Evolutionary conservation across 2,888 invertebrate genomes (phyloP), one percentile per base, ranked within the genome.

Genomic region (Tenthredo notha): DNA sequence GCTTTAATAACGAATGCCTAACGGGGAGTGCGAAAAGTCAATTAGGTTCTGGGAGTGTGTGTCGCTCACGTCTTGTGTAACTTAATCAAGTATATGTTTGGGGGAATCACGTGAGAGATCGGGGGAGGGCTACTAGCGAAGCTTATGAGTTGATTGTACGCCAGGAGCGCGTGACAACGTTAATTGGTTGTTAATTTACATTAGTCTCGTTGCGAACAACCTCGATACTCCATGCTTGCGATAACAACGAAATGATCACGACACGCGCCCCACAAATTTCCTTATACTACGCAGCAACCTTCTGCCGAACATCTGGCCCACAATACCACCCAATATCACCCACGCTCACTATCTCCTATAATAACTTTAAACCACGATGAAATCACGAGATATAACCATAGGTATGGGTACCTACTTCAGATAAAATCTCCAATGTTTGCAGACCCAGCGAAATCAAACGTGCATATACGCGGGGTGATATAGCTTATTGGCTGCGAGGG

Each of bases 151-250:
- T 40, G 61, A 61, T 80, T 80, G 58, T 61, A 80, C 58, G 54
- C 15, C 58, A 58, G 25, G 40, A 80, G 80, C 80, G 80, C 61
- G 58, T 37, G 61, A 80, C 80, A 80, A 58, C 61, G 80, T 80
- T 80, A 80, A 80, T 80, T 58, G 80, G 80, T 58, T 80, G 80
- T 80, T 80, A 80, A 80, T 80, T 80, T 61, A 80, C 61, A 78
- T 80, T 80, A 58, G 80, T 61, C 80, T 80, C 21, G 80, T 80
- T 61, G 58, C 58, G 61, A 80, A 61, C 40, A 40, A 54, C 37
- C 80, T 80, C 61, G 80, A 80, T 80, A 80, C 37, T 50, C 12
- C 15, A 10, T 43, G 25, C 21, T n/a, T 1, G 37, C 37, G 58
- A 61, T 80, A 80, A 80, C 80, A 61, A 80, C 61, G 80, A 33